These are phyloP conservation scores for Rhingia campestris DNA, from an alignment of 2,888 invertebrate genomes.

Conservation along the genomic window DNA sequence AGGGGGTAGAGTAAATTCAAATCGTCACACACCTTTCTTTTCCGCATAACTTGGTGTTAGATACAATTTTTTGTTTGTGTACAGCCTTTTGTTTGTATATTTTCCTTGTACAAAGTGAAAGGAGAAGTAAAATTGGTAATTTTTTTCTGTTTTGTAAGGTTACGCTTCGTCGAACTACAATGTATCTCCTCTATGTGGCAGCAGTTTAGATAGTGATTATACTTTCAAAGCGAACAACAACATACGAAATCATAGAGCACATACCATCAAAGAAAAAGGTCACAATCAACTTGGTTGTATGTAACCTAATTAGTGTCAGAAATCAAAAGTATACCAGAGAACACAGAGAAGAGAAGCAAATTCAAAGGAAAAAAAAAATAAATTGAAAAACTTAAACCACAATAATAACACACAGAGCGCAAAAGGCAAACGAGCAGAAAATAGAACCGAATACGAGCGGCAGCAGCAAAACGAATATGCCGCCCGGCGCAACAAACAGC, in stretches of 20 bases:
- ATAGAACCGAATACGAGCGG: constrained; percentile 33
- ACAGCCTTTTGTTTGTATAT: constrained; percentile 17
- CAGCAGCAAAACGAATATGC: constrained; percentile 11
- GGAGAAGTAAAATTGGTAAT: constrained; percentile 54
- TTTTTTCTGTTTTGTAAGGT: constrained; percentile 29
- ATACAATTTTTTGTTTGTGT: constrained; percentile 35
- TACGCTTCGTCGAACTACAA: constrained; percentile 43
- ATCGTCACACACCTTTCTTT: constrained; percentile 68
- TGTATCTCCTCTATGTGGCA: neutral
- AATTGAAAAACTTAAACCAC: constrained; percentile 64
- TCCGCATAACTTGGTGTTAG: constrained; percentile 59
- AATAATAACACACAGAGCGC: constrained; percentile 36
- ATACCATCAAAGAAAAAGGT: constrained; percentile 20
- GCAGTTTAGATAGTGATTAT: constrained; percentile 19
- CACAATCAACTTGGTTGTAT: constrained; percentile 46
- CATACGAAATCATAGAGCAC: too few relatives aligned
- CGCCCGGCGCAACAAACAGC: constrained; percentile 20
- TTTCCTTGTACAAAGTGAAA: constrained; percentile 58
- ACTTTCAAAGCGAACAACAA: neutral
- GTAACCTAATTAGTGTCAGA: constrained; percentile 71
- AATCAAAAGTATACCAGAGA: constrained; percentile 56
- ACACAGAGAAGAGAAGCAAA: constrained; percentile 15
- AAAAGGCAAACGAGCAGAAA: constrained; percentile 42
- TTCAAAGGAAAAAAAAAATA: constrained; percentile 42
- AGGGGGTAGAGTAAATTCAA: constrained; percentile 32